Evolutionary conservation across 1,140 invertebrate species (phyloP).

Genomic region (Cydia strobilella): DNA sequence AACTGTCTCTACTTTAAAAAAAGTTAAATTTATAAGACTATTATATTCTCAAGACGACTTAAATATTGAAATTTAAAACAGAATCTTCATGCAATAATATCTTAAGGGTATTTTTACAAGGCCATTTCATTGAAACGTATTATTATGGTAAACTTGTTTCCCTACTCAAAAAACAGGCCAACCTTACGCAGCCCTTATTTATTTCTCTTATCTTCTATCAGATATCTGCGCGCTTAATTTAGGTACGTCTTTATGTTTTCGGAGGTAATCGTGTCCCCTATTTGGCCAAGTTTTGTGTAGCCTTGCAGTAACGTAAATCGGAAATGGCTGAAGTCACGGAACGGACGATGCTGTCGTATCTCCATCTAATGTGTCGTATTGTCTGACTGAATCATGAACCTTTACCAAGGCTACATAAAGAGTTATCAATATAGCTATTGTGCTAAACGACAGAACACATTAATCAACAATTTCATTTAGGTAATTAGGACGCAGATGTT

Average conservation of each 20-base stretch:
- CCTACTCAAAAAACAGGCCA: constrained; percentile 6
- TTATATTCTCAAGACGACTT: neutral
- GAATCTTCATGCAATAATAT: neutral
- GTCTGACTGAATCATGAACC: constrained; percentile 40
- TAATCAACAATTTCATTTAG: constrained; percentile 34
- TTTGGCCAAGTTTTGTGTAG: constrained; percentile 43
- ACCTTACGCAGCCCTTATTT: constrained; percentile 13
- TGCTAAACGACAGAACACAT: constrained; percentile 9
- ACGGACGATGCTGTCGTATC: constrained; percentile 49
- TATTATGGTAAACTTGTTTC: constrained; percentile 3
- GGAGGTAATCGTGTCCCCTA: constrained; percentile 33
- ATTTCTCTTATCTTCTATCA: constrained; percentile 11
- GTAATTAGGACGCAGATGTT: constrained; percentile 42
- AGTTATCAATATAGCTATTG: neutral
- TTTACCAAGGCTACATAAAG: constrained; percentile 41
- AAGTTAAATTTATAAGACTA: neutral
- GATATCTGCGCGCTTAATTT: constrained; percentile 9
- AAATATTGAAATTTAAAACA: neutral
- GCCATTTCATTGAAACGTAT: constrained; percentile 14
- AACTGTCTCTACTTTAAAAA: neutral
- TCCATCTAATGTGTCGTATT: constrained; percentile 40
- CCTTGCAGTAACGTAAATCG: constrained; percentile 50
- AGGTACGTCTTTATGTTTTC: neutral
- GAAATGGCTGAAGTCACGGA: constrained; percentile 49
- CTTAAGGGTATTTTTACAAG: constrained; percentile 9